phyloP scores from a whole-genome alignment of 2,888 invertebrate genomes.

The Phragmatobia fuliginosa region DNA sequence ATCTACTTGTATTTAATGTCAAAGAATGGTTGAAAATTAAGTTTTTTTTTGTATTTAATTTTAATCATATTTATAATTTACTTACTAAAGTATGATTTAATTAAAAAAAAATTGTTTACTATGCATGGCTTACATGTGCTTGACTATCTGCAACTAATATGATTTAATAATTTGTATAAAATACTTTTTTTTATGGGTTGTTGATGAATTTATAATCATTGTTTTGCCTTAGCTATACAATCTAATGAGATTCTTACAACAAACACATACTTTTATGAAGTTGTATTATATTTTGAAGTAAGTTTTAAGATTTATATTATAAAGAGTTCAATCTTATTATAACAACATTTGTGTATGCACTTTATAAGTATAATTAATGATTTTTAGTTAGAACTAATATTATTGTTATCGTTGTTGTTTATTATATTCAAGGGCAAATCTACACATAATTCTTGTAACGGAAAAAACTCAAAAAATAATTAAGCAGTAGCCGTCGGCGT shows the following conservation, averaged over 20 bases:
- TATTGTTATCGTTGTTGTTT: too few species aligned
- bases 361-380: not conserved
- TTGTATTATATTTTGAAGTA: too few species aligned
- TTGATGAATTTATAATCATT: too few species aligned
- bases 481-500: constrained; percentile 64
- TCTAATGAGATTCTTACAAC: not conserved
- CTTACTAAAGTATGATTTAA: not conserved
- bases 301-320: too few species aligned
- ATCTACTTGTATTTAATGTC: too few species aligned
- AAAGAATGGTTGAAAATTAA: not conserved
- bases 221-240: not conserved
- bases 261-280: too few species aligned
- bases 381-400: not conserved
- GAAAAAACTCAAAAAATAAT: constrained; percentile 10
- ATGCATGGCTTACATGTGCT: not conserved
- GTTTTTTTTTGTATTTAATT: too few species aligned
- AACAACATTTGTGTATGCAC: not conserved
- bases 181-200: too few species aligned
- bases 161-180: too few species aligned
- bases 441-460: not conserved
- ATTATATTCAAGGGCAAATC: not conserved
- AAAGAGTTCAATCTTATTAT: not conserved
- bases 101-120: not conserved
- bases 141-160: not conserved
- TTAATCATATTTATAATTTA: too few species aligned